phyloP scores from a whole-genome alignment of 2,113 vertebrate genomes.

The Dromaius novaehollandiae region DNA sequence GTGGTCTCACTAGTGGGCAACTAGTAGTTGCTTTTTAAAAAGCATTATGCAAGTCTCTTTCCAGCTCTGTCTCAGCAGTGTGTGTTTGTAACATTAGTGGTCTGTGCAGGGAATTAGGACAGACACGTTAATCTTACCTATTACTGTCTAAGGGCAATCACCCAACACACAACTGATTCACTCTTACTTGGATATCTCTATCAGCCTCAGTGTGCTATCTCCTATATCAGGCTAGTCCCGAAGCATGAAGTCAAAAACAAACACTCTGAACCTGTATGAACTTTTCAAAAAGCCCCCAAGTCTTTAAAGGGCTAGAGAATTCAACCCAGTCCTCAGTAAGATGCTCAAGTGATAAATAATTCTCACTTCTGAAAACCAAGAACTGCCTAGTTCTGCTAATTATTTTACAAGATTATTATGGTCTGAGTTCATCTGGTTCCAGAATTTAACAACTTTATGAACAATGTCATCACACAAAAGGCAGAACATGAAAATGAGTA shows the following conservation, averaged over 20 bases:
- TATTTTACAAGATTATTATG: neutral
- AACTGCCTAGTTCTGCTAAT: neutral
- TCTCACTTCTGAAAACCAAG: neutral
- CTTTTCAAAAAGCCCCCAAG: neutral
- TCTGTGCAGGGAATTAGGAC: neutral
- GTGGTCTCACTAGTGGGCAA: neutral
- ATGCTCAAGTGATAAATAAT: neutral
- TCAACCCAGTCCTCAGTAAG: neutral
- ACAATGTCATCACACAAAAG: neutral
- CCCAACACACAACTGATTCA: neutral
- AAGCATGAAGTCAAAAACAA: neutral
- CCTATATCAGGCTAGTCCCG: neutral
- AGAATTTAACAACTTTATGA: neutral
- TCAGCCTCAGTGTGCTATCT: no score
- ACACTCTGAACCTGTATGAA: no score
- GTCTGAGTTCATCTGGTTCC: neutral
- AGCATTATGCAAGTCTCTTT: conserved; percentile 17
- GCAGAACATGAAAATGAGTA: neutral
- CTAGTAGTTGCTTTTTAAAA: conserved; percentile 27
- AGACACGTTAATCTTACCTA: neutral
- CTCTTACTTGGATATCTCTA: neutral
- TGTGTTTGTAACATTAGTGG: neutral
- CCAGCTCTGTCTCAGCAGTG: conserved; percentile 29
- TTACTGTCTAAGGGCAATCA: neutral
- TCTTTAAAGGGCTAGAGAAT: neutral